Conservation (phyloP, 2,797 vertebrate species). For the Emys orbicularis region DNA sequence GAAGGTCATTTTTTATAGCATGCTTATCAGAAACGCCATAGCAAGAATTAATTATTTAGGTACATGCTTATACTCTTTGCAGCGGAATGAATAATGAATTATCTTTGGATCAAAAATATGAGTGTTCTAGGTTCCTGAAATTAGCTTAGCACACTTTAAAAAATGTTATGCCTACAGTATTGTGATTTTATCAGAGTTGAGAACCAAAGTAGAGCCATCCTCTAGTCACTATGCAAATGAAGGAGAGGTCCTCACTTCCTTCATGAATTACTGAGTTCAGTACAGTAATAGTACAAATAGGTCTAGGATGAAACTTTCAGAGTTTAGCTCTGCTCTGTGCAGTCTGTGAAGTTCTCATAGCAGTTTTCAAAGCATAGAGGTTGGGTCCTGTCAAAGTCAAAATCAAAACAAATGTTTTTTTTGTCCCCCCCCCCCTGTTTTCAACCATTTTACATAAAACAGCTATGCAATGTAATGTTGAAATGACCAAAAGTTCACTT, state of each 20-base stretch:
- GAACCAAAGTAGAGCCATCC: not conserved
- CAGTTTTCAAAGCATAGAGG: not conserved
- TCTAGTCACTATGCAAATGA: not conserved
- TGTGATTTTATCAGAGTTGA: accelerated
- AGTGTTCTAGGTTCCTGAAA: not conserved
- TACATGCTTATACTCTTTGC: not conserved
- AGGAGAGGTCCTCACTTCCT: not conserved
- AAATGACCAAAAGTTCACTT: too few species aligned
- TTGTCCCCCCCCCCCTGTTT: too few species aligned
- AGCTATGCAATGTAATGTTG: too few species aligned
- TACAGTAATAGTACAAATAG: not conserved
- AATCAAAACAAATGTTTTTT: too few species aligned
- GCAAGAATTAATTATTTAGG: slow-evolving; percentile 21
- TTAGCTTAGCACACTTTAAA: not conserved
- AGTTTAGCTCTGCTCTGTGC: not conserved
- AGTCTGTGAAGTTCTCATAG: not conserved
- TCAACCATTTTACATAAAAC: too few species aligned
- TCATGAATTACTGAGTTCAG: not conserved
- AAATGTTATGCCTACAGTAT: not conserved
- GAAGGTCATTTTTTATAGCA: slow-evolving; percentile 7
- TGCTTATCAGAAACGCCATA: not conserved
- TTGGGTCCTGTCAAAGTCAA: not conserved
- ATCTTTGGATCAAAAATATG: not conserved
- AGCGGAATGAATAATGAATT: not conserved
- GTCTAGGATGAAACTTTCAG: not conserved